Evolutionary conservation across 2,797 vertebrate genomes (phyloP), one percentile per base, ranked within the genome.

Genomic region (Threskiornis aethiopicus): DNA sequence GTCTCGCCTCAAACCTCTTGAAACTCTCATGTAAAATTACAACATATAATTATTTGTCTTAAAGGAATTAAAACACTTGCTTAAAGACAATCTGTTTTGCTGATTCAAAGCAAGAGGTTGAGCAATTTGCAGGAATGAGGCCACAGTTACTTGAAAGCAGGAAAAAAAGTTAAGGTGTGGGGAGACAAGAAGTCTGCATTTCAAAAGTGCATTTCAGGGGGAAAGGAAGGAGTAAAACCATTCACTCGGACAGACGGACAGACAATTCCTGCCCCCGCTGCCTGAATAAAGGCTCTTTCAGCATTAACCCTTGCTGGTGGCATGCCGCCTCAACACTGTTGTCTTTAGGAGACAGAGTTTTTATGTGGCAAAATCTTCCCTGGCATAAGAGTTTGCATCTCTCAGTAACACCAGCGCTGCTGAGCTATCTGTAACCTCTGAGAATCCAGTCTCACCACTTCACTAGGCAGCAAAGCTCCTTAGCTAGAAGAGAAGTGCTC

Each of bases 281-380:
- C 82, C 54, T 35, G 24, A 41, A 78, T 46, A 71, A 77, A 78
- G 39, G 12, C 22, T 70, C 25, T 69, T 81, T 54, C 83, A 90
- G 58, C 55, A 31, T 41, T 19, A 84, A 46, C 51, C 55, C 78
- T 73, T 83, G 41, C 51, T 4, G 0, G 33, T 2, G 0, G 35
- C 54, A 31, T 0, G 0, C 46, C 0, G 0, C 11, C 29, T 71
- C 35, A 31, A 46, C 5, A 10, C 49, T n/a, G 37, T 10, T 59
- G 31, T n/a, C 59, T 37, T 51, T 29, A 58, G 31, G 47, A 76
- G 51, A 35, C 10, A 25, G 35, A 78, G 24, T 7, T 58, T n/a
- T 71, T 57, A 26, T 0, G 15, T 8, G 41, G 64, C 35, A 89
- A 83, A 83, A 86, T 46, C 26, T 59, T 64, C 16, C 35, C 51